Evolutionary conservation across 2,113 vertebrate species (phyloP).

Genomic region (Sinocyclocheilus maitianheensis): DNA sequence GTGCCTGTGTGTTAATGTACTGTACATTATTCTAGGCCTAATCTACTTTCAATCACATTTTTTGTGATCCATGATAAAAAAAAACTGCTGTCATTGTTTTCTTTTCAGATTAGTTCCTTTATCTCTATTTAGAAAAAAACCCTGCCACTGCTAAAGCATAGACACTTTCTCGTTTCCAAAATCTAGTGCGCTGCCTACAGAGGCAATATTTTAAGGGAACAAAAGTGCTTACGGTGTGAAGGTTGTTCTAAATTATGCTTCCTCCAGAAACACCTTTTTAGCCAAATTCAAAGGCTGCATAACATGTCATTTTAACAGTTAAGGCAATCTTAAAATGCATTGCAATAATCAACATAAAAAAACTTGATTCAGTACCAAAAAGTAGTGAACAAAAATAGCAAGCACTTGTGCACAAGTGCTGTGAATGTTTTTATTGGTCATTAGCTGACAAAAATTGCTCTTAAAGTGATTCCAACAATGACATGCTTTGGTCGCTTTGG

Average conservation of each 20-base stretch:
- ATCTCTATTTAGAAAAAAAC: neutral
- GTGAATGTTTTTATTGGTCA: neutral
- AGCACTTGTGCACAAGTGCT: too few species aligned
- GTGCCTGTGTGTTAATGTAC: neutral
- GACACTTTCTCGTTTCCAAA: neutral
- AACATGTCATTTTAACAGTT: neutral
- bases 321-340: neutral
- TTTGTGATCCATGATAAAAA: neutral
- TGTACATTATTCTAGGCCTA: neutral
- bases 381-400: neutral
- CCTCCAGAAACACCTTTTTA: neutral
- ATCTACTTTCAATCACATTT: neutral
- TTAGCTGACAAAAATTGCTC: neutral
- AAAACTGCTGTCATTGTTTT: neutral
- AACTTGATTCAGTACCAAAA: neutral
- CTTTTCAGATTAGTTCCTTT: neutral
- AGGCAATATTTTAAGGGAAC: too few species aligned
- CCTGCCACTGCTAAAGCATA: neutral
- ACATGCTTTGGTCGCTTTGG: neutral
- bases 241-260: neutral
- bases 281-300: neutral
- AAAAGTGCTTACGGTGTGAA: too few species aligned
- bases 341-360: neutral
- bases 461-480: neutral
- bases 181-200: neutral